These are phyloP conservation scores for Rotaria magnacalcarata DNA, from an alignment of 2,888 invertebrate species.

Conservation along the genomic window DNA sequence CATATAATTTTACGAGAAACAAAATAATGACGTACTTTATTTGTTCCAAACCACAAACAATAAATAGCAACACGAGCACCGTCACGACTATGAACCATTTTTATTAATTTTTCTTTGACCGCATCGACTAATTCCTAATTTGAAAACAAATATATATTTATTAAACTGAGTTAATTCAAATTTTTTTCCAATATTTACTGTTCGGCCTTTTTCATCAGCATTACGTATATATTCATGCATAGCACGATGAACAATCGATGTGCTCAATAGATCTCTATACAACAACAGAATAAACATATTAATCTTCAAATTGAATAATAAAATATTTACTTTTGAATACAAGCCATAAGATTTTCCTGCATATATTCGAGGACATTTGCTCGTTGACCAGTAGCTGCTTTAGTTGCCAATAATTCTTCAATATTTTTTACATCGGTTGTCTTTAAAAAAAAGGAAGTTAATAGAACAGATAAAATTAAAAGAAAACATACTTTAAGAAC, in stretches of 20 bases:
- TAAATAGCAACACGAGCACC: slow-evolving; percentile 76
- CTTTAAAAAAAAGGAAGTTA: background rate
- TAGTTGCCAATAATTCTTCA: slow-evolving; percentile 19
- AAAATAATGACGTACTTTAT: slow-evolving; percentile 57
- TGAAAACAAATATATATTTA: slow-evolving; percentile 53
- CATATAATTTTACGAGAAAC: background rate
- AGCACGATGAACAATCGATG: slow-evolving; percentile 15
- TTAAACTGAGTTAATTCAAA: slow-evolving; percentile 49
- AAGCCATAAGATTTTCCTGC: slow-evolving; percentile 63
- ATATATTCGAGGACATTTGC: slow-evolving; percentile 71
- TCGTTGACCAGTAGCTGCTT: slow-evolving; percentile 61
- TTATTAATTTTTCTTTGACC: slow-evolving; percentile 68
- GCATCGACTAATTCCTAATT: slow-evolving; percentile 71
- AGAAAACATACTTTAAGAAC: background rate
- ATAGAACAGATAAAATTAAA: no score
- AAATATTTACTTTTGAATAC: slow-evolving; percentile 64
- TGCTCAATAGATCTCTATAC: background rate
- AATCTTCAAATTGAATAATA: slow-evolving; percentile 66
- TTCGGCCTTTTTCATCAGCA: slow-evolving; percentile 10
- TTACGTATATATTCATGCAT: slow-evolving; percentile 23
- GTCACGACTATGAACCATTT: slow-evolving; percentile 72
- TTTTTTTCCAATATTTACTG: background rate
- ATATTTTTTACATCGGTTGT: slow-evolving; percentile 20
- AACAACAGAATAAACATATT: background rate
- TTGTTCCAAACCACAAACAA: slow-evolving; percentile 77